Evolutionary conservation across 2,113 vertebrate genomes (phyloP), one percentile per base, ranked within the genome.

Genomic region (Lepisosteus oculatus): DNA sequence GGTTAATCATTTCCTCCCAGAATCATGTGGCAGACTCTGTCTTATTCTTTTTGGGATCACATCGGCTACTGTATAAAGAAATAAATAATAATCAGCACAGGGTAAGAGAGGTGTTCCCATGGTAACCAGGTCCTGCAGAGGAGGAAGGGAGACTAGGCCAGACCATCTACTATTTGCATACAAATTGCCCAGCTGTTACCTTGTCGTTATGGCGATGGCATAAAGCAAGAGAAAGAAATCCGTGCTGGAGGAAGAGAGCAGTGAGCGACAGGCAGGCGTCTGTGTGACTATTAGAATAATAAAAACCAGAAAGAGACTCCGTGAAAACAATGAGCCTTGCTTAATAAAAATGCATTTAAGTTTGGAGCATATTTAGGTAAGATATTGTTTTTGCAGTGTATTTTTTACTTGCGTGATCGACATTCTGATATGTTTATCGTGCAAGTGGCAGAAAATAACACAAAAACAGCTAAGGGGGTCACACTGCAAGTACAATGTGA

Each of bases 131-230:
- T 85, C 78, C 69, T 81, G 76, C 73, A 72, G 73, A 83, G 83
- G 78, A 81, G 79, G 71, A 74, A 76, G 79, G 73, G 71, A 84
- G 84, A 88, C 86, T 80, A 85, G 85, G 83, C 85, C 85, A 81
- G 80, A 64, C 82, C 80, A 80, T 75, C 80, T 82, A 8, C 80
- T 71, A 91, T 92, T 92, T 91, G 88, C 89, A 92, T 90, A 85
- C 88, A 91, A 90, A 92, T 91, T 90, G 85, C 76, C 87, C 91
- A 92, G 88, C 86, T 92, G 90, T 84, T 88, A 92, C 88, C 87
- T 90, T 89, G 88, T 91, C 83, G 88, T 87, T 87, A 92, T 90
- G 86, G 87, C 88, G 85, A 91, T 86, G 69, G 84, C 82, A 87
- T 85, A 89, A 84, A 86, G 85, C 80, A 87, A 81, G 83, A 80